Conservation (phyloP, 2,113 vertebrate species). For the Dipodomys ordii region DNA sequence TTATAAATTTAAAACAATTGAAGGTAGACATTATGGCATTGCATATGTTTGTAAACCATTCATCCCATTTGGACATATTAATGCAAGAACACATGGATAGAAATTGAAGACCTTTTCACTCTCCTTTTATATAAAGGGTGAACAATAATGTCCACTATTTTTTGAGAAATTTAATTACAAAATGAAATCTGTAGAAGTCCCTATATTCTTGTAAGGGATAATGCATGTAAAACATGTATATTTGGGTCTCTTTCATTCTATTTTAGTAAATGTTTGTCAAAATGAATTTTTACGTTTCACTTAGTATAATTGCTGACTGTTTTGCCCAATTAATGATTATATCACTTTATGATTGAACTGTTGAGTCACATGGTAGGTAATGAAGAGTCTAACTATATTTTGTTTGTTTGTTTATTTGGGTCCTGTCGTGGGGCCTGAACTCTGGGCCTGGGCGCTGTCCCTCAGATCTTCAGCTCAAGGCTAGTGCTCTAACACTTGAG, state of each 20-base stretch:
- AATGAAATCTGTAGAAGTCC: neutral
- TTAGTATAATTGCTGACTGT: conserved; percentile 33
- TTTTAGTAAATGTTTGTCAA: conserved; percentile 57
- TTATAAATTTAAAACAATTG: conserved; percentile 46
- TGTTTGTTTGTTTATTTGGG: no score
- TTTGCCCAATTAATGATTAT: conserved; percentile 62
- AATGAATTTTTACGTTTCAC: conserved; percentile 14
- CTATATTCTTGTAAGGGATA: conserved; percentile 34
- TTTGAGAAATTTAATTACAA: conserved; percentile 51
- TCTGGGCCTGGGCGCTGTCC: no score
- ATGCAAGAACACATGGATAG: conserved; percentile 5
- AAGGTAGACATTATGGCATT: conserved; percentile 32
- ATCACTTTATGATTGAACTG: conserved; percentile 20
- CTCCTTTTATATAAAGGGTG: conserved; percentile 45
- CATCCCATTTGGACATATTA: conserved; percentile 23
- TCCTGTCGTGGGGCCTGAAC: no score
- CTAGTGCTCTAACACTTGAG: no score
- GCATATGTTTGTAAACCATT: conserved; percentile 29
- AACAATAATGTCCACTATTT: neutral
- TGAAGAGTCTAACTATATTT: conserved; percentile 30
- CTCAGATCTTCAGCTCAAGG: no score
- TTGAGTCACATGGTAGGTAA: neutral
- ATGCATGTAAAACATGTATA: conserved; percentile 37
- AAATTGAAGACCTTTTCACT: conserved; percentile 52
- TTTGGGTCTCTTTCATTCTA: neutral